Evolutionary conservation across 1,140 invertebrate species (phyloP), one percentile per base, ranked within the genome.

Genomic region (Drosophila mayri): DNA sequence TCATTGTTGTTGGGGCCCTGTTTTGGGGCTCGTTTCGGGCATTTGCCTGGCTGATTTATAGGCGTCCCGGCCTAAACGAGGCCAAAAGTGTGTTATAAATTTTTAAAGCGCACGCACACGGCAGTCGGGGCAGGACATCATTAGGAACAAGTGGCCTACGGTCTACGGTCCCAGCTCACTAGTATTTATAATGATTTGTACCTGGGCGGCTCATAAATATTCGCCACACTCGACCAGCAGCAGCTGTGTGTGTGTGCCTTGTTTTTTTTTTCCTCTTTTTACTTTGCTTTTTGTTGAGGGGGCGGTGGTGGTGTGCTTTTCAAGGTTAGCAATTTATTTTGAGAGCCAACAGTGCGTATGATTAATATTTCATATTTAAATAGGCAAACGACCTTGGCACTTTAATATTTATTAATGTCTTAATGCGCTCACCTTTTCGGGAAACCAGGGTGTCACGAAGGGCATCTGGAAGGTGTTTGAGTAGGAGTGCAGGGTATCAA

Each of bases 381-480:
- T 83, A 88, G 84, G 54, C 70, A 76, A 83, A 54, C 49, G 60
- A 59, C 70, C 49, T 65, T 75, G 63, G 35, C 20, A 40, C 63
- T 84, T 84, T 78, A 88, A 87, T 88, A 90, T 88, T 88, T 90
- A 88, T 88, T 88, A 71, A 72, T 68, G 72, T 41, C 65, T 61
- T 79, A 86, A 66, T 66, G 64, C 37, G 83, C 88, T 95, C 94
- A 97, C 96, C 94, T 98, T 97, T 93, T 98, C 97, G 0, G 97
- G 97, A 93, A 98, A 98, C 96, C 97, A 98, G 11, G 97, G 97
- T 32, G 97, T 98, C 40, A 99, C 95, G 92, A 99, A 98, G 25
- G 98, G 98, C 96, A 99, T 97, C 93, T 98, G 97, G 93, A 99
- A 99, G 7, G 98, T 98, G 93, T 99, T 98, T 82, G 97, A 97